A percentile compares a stretch with the other conserved stretches of the same genome.
Conservation (phyloP, 2,888 invertebrate species). For the Aleiodes testaceus region DNA sequence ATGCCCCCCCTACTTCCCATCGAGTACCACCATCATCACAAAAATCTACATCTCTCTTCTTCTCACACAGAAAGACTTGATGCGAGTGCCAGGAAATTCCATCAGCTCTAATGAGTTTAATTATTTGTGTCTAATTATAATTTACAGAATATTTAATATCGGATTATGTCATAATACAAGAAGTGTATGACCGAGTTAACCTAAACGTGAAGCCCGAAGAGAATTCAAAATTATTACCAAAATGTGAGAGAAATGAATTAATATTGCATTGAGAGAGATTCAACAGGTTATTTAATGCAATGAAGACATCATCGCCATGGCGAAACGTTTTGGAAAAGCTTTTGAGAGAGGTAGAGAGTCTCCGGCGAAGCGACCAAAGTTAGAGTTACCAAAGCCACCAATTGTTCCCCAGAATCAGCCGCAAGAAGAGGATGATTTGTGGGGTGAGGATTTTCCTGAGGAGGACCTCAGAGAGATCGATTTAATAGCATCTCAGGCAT, state of each 20-base stretch:
- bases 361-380: conserved; percentile 56
- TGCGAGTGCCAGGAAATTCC: no score
- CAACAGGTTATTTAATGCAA: background rate
- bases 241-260: background rate
- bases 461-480: conserved; percentile 66
- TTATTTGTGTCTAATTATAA: no score
- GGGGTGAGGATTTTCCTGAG: conserved; percentile 67
- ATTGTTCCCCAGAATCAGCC: conserved; percentile 12
- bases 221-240: background rate
- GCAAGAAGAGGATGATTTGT: conserved; percentile 56
- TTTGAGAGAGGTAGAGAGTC: conserved; percentile 44
- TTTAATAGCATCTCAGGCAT: conserved; percentile 64
- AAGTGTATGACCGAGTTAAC: no score
- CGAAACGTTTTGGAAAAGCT: conserved; percentile 55
- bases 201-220: no score
- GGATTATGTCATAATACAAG: no score
- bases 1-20: background rate
- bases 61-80: background rate
- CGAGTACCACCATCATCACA: background rate
- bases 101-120: no score
- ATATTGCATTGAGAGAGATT: background rate
- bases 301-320: conserved; percentile 49
- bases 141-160: no score
- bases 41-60: background rate
- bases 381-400: conserved; percentile 44